Conservation (phyloP, 2,113 vertebrate species). For the Rhodinocichla rosea region DNA sequence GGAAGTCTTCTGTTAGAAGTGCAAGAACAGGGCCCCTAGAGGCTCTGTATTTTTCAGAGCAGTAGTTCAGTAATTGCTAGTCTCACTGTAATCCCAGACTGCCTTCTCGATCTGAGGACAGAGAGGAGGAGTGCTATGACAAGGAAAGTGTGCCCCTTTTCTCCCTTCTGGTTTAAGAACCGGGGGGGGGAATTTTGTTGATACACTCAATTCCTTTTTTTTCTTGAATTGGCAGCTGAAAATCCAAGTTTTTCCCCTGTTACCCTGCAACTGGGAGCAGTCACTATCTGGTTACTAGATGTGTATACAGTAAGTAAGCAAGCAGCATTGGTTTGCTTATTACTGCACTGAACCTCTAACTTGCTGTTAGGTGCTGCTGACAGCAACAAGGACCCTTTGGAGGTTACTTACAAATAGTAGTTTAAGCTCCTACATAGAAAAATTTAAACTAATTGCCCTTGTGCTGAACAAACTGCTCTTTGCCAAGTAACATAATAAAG, state of each 20-base stretch:
- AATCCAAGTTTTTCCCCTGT: background rate
- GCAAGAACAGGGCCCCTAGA: background rate
- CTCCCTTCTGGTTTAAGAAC: background rate
- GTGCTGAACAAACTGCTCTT: background rate
- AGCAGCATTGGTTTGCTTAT: background rate
- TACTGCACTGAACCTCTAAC: background rate
- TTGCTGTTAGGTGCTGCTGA: background rate
- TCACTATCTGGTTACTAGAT: background rate
- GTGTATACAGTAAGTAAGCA: background rate
- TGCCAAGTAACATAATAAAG: background rate
- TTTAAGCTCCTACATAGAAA: background rate
- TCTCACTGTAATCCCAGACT: background rate
- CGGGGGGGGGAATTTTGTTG: too few relatives aligned
- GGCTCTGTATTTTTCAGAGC: background rate
- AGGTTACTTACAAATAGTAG: background rate
- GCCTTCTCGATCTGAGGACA: background rate
- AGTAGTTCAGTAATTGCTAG: background rate
- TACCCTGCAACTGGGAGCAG: background rate
- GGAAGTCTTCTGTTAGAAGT: background rate
- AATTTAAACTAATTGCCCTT: background rate
- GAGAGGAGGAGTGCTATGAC: background rate
- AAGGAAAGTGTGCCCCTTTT: background rate
- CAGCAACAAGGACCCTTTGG: background rate
- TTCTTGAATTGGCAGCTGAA: background rate
- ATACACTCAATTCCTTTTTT: rapidly evolving